Evolutionary conservation across 2,888 invertebrate genomes (phyloP).

Genomic region (Nasonovia ribisnigri): DNA sequence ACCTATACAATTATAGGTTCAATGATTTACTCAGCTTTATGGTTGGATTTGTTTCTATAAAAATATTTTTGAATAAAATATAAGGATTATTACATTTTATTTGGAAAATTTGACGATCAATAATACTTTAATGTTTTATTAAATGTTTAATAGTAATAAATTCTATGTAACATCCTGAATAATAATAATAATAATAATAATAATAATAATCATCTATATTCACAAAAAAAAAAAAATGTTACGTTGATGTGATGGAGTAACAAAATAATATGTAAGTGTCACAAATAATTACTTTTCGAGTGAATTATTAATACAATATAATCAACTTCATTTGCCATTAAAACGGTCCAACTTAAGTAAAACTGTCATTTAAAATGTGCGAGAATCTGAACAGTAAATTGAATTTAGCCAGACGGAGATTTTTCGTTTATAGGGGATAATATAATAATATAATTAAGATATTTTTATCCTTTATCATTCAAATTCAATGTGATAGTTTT

Average conservation of each 20-base stretch:
- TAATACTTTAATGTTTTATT: not conserved
- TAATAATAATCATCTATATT: not conserved
- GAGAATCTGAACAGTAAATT: not conserved
- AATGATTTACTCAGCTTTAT: not conserved
- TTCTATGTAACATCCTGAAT: not conserved
- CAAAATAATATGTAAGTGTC: not conserved
- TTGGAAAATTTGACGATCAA: not conserved
- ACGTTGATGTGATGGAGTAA: not conserved
- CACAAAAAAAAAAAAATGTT: not conserved
- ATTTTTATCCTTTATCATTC: not conserved
- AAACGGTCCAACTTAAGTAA: too few species aligned
- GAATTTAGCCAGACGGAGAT: not conserved
- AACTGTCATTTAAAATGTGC: conserved; percentile 6
- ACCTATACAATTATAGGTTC: not conserved
- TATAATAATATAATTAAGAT: not conserved
- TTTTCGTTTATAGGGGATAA: not conserved
- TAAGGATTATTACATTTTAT: not conserved
- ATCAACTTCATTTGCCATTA: not conserved
- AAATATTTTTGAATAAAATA: not conserved
- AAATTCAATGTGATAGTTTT: not conserved
- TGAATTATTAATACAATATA: not conserved
- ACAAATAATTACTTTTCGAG: not conserved
- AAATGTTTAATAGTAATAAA: not conserved
- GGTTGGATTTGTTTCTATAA: not conserved
- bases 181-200: not conserved